phyloP scores from a whole-genome alignment of 2,888 invertebrate genomes.

The Neuroscelio doddi region DNA sequence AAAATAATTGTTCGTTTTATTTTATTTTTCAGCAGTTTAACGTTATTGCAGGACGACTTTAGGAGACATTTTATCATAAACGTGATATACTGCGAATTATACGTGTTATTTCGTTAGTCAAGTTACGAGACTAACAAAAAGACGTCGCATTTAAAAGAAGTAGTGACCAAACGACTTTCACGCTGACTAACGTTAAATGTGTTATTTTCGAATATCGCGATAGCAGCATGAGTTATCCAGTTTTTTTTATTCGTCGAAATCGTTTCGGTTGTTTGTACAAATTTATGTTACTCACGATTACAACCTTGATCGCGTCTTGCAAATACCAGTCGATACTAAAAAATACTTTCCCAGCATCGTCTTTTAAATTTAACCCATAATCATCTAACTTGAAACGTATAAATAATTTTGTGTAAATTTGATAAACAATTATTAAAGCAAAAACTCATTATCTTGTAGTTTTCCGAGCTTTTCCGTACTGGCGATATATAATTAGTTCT shows the following conservation, averaged over 20 bases:
- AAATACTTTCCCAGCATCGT: constrained; percentile 4
- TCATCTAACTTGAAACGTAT: no score
- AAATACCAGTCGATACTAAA: background rate
- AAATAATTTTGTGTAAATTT: no score
- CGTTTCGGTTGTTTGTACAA: constrained; percentile 19
- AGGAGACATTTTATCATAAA: constrained; percentile 15
- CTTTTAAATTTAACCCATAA: no score
- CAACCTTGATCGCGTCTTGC: constrained; percentile 24
- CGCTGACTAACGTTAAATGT: constrained; percentile 9
- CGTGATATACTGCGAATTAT: constrained; percentile 10
- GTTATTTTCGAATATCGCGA: constrained; percentile 10
- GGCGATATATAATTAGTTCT: background rate
- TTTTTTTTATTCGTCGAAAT: constrained; percentile 26
- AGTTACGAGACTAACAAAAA: constrained; percentile 5
- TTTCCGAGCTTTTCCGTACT: no score
- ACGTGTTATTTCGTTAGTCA: constrained; percentile 6
- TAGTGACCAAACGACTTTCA: constrained; percentile 11
- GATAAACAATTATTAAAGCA: no score
- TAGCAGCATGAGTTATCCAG: background rate
- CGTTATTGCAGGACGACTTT: constrained; percentile 8
- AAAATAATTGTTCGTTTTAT: constrained; percentile 8
- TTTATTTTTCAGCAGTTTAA: constrained; percentile 7
- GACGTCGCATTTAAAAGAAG: constrained; percentile 7
- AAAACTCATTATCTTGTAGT: no score
- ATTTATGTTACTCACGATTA: constrained; percentile 21